A percentile compares a stretch with the other conserved stretches of the same genome.
These are phyloP conservation scores for Podocnemis expansa DNA, from an alignment of 2,113 vertebrate genomes.

Conservation along the genomic window DNA sequence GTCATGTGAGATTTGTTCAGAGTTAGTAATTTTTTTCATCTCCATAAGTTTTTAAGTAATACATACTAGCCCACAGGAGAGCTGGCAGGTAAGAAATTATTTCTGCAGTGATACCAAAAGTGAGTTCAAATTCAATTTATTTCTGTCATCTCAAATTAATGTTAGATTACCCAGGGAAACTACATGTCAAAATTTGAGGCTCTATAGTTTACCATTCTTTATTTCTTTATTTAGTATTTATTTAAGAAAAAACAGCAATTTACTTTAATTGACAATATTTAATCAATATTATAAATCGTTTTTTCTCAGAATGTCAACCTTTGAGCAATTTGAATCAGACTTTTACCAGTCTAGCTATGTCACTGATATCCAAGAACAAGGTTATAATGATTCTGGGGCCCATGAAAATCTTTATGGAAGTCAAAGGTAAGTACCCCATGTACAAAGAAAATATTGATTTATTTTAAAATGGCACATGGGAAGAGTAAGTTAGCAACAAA, in stretches of 20 bases:
- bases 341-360: slow-evolving; percentile 90
- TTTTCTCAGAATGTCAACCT: slow-evolving; percentile 82
- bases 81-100: background rate
- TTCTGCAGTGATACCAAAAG: background rate
- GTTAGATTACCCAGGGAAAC: background rate
- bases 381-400: slow-evolving; percentile 35
- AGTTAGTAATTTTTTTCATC: background rate
- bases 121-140: background rate
- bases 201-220: background rate
- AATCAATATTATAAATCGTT: background rate
- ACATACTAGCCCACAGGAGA: background rate
- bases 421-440: slow-evolving; percentile 69
- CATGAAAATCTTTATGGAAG: slow-evolving; percentile 38
- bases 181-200: background rate
- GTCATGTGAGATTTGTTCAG: background rate
- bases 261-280: background rate
- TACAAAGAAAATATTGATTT: background rate
- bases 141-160: background rate
- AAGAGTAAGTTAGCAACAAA: background rate
- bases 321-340: slow-evolving; percentile 81
- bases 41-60: background rate
- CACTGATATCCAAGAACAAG: slow-evolving; percentile 79
- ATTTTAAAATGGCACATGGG: background rate
- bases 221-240: background rate
- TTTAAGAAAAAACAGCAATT: background rate